These are phyloP conservation scores for Myripristis murdjan DNA, from an alignment of 2,797 vertebrate species.

Conservation along the genomic window DNA sequence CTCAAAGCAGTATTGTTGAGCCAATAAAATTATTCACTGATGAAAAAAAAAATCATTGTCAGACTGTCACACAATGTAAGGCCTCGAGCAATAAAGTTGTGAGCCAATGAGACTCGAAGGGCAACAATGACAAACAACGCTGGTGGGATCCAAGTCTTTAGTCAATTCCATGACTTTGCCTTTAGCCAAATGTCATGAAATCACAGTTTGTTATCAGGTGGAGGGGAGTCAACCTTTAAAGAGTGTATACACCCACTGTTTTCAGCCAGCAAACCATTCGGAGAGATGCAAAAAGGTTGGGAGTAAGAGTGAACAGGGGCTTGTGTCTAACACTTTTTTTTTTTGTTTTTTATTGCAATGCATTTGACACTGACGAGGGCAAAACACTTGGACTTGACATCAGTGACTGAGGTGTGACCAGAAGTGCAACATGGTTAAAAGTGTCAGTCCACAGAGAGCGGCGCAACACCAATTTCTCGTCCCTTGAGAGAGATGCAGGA, in stretches of 20 bases:
- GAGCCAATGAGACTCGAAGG: slow-evolving; percentile 72
- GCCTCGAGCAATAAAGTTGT: slow-evolving; percentile 60
- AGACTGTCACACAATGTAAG: slow-evolving; percentile 57
- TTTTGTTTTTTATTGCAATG: no score
- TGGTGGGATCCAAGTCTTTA: slow-evolving; percentile 57
- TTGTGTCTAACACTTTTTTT: no score
- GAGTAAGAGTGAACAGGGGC: no score
- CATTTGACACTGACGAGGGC: no score
- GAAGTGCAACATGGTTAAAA: no score
- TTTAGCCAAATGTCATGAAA: slow-evolving; percentile 73
- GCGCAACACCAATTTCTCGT: no score
- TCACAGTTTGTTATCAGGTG: slow-evolving; percentile 73
- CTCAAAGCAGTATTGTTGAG: slow-evolving; percentile 61
- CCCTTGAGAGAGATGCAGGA: no score
- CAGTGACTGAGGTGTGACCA: no score
- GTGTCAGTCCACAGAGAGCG: no score
- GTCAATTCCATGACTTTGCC: slow-evolving; percentile 75
- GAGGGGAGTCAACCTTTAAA: slow-evolving; percentile 29
- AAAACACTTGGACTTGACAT: no score
- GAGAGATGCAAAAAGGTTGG: no score
- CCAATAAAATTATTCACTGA: slow-evolving; percentile 76
- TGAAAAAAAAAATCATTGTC: slow-evolving; percentile 51
- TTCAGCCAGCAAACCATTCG: no score
- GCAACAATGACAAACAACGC: slow-evolving; percentile 71
- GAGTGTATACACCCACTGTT: background rate